Percentiles rank a stretch among this genome's conserved stretches.
These are phyloP conservation scores for Maniola jurtina DNA, from an alignment of 1,140 invertebrate species.

Conservation along the genomic window DNA sequence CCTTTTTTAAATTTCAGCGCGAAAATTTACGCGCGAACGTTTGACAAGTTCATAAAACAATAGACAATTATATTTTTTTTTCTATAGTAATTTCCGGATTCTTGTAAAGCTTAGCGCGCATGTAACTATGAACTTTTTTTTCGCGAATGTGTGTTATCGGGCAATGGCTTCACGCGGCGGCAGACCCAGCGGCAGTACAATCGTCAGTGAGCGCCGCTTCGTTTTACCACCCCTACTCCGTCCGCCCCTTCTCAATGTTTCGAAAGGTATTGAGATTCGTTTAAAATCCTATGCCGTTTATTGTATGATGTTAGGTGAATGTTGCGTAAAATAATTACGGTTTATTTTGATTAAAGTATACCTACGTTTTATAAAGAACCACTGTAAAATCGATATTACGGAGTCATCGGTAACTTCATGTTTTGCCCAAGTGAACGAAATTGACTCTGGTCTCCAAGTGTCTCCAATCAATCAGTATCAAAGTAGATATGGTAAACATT, in stretches of 20 bases:
- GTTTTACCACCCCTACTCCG: slow-evolving; percentile 75
- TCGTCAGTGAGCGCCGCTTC: slow-evolving; percentile 47
- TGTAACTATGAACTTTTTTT: slow-evolving; percentile 26
- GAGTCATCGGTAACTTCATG: background rate
- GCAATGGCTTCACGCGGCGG: slow-evolving; percentile 49
- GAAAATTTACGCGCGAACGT: background rate
- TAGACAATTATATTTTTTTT: background rate
- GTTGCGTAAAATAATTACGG: slow-evolving; percentile 55
- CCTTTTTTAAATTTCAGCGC: slow-evolving; percentile 1
- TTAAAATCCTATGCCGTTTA: slow-evolving; percentile 48
- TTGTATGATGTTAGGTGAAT: slow-evolving; percentile 59
- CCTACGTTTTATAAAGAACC: background rate
- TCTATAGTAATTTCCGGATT: background rate
- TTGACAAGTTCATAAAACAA: background rate
- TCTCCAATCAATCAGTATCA: too few species aligned
- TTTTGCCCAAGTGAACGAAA: background rate
- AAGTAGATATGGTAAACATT: too few species aligned
- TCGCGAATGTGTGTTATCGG: slow-evolving; percentile 28
- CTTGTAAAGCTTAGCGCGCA: slow-evolving; percentile 18
- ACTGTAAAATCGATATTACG: background rate
- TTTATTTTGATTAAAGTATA: slow-evolving; percentile 3
- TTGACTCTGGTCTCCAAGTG: too few species aligned
- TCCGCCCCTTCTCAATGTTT: slow-evolving; percentile 62
- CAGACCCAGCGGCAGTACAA: slow-evolving; percentile 55
- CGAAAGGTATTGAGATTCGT: slow-evolving; percentile 60